These are phyloP conservation scores for Archips xylosteana DNA, from an alignment of 2,888 invertebrate species.

Conservation along the genomic window DNA sequence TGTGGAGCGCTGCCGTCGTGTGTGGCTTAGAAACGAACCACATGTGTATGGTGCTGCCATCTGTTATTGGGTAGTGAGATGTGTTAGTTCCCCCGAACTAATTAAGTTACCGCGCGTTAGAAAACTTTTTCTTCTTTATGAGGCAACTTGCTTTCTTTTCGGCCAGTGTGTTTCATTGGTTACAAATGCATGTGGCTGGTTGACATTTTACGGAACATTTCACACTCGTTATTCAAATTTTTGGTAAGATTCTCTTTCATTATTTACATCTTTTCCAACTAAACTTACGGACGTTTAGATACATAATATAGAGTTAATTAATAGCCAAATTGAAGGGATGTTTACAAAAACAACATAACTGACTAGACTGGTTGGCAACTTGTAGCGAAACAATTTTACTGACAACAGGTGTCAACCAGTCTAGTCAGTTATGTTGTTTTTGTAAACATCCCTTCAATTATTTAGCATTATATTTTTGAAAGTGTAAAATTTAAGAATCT, in stretches of 20 bases:
- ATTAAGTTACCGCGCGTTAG: constrained; percentile 9
- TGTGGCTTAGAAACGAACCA: constrained; percentile 58
- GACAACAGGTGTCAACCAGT: no score
- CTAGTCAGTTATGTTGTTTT: no score
- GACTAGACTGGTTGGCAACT: no score
- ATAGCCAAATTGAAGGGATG: no score
- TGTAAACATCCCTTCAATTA: no score
- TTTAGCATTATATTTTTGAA: no score
- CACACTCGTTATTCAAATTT: neutral
- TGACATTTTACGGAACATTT: neutral
- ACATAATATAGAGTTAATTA: no score
- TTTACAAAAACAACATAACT: no score
- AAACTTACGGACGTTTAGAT: no score
- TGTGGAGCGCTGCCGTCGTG: constrained; percentile 63
- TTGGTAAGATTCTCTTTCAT: neutral
- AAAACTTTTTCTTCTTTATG: neutral
- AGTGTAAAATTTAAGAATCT: neutral
- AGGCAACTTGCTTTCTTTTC: neutral
- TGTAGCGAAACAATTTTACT: no score
- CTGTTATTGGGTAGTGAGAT: constrained; percentile 71
- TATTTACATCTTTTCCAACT: no score
- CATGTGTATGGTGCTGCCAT: constrained; percentile 61
- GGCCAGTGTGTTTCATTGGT: neutral
- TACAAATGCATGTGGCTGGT: neutral
- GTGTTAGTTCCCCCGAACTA: constrained; percentile 29